Conservation (phyloP, 2,797 vertebrate species). For the Protonibea diacanthus region DNA sequence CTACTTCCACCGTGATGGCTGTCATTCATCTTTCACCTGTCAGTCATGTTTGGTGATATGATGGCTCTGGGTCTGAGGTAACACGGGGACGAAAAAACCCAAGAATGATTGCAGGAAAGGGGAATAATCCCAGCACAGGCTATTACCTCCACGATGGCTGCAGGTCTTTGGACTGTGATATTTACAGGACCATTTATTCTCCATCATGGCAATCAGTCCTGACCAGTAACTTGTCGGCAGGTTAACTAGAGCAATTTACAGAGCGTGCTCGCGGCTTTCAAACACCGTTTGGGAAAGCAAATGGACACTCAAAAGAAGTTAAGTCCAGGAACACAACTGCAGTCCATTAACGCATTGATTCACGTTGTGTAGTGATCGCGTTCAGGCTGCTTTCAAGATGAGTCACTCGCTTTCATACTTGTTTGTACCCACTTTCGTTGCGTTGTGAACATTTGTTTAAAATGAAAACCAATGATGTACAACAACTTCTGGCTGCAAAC, state of each 20-base stretch:
- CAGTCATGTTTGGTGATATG: constrained; percentile 43
- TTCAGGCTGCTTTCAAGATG: background rate
- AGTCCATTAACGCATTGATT: constrained; percentile 18
- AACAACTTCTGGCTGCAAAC: background rate
- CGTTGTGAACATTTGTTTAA: background rate
- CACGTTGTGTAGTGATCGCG: too few species aligned
- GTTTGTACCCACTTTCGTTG: background rate
- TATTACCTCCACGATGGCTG: constrained; percentile 6
- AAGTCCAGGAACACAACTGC: constrained; percentile 4
- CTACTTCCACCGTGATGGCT: constrained; percentile 50
- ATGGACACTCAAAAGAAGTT: constrained; percentile 23
- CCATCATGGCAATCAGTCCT: constrained; percentile 49
- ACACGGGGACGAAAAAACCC: background rate
- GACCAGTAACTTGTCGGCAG: constrained; percentile 35
- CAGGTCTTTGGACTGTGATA: constrained; percentile 26
- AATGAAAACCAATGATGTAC: background rate
- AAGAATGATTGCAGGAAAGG: background rate
- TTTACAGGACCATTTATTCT: constrained; percentile 52
- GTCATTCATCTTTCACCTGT: constrained; percentile 59
- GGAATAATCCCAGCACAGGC: constrained; percentile 15
- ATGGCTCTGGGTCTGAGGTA: constrained; percentile 34
- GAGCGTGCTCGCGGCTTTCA: constrained; percentile 5
- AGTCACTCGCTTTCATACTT: background rate
- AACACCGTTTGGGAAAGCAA: constrained; percentile 22
- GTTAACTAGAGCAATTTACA: constrained; percentile 39